Evolutionary conservation across 2,888 invertebrate genomes (phyloP), one percentile per base, ranked within the genome.

Genomic region (Agonum fuliginosum): DNA sequence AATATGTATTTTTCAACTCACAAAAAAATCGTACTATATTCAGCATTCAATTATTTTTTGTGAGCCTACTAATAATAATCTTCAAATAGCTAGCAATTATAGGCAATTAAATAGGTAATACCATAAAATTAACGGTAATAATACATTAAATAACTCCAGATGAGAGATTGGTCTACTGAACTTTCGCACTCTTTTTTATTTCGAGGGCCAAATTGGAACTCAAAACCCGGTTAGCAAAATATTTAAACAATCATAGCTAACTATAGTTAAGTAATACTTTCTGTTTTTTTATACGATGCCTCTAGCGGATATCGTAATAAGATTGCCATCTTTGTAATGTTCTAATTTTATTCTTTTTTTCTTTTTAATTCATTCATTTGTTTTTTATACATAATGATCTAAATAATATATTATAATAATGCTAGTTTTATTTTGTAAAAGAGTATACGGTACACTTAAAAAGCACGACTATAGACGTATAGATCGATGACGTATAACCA

Each of bases 101-200:
- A 19, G 19, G 48, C 54, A 58, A 58, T 58, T 58, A 58, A 62
- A 54, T 30, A 19, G 8, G 17, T 30, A 34, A 62, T 62, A 62
- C 27, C 17, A 30, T 62, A 2, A 14, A 62, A 62, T 62, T 62
- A 62, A 62, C 58, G 4, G 58, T 62, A 62, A 54, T 30, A 62
- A 30, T 62, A 62, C 24, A 54, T 27, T 24, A 22, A 27, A 54
- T 24, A 54, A 24, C 24, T 58, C 6, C 6, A 6, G 4, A 46
- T 6, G 19, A 27, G 8, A 8, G 30, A 62, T 6, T 62, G 58
- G 17, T 62, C 58, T 34, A 62, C 14, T 62, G 30, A 62, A 62
- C 58, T 62, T 27, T 58, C 27, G 58, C 46, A 46, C 46, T 46
- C 46, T 46, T 46, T 62, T 62, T 19, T 14, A n/a, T n/a, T 30